phyloP scores from a whole-genome alignment of 1,140 invertebrate species.

The Tribolium madens region DNA sequence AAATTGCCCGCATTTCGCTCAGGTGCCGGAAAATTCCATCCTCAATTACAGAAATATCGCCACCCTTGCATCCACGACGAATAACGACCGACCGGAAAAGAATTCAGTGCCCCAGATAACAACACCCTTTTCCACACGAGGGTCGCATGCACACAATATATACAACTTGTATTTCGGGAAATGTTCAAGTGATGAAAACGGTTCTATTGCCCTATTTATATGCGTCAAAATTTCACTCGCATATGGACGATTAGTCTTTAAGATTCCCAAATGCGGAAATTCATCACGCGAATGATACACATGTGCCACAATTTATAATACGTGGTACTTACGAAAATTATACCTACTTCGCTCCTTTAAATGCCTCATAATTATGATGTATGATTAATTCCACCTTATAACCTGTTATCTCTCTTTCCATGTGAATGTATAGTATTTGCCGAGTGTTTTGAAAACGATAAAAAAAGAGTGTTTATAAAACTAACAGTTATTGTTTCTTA shows the following conservation, averaged over 20 bases:
- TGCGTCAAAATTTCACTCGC: neutral
- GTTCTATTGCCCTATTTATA: neutral
- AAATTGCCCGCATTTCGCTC: conserved; percentile 36
- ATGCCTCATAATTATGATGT: too few species aligned
- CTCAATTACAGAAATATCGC: conserved; percentile 36
- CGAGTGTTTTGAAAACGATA: too few species aligned
- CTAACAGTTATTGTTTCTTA: too few species aligned
- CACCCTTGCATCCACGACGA: conserved; percentile 18
- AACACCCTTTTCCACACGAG: neutral
- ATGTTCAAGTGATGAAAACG: neutral
- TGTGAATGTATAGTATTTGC: too few species aligned
- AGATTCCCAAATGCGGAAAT: neutral
- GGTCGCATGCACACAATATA: neutral
- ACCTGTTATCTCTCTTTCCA: too few species aligned
- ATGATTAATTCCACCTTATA: too few species aligned
- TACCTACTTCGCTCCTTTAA: too few species aligned
- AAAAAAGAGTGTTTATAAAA: too few species aligned
- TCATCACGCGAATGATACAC: neutral
- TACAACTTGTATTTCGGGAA: conserved; percentile 6
- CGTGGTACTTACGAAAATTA: too few species aligned
- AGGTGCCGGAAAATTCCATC: conserved; percentile 36
- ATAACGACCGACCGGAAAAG: conserved; percentile 22
- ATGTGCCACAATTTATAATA: neutral
- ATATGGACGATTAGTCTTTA: neutral
- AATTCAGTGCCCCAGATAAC: conserved; percentile 12